A percentile compares a stretch with the other conserved stretches of the same genome.
phyloP scores from a whole-genome alignment of 1,140 invertebrate genomes.

The Wiebesia pumilae region DNA sequence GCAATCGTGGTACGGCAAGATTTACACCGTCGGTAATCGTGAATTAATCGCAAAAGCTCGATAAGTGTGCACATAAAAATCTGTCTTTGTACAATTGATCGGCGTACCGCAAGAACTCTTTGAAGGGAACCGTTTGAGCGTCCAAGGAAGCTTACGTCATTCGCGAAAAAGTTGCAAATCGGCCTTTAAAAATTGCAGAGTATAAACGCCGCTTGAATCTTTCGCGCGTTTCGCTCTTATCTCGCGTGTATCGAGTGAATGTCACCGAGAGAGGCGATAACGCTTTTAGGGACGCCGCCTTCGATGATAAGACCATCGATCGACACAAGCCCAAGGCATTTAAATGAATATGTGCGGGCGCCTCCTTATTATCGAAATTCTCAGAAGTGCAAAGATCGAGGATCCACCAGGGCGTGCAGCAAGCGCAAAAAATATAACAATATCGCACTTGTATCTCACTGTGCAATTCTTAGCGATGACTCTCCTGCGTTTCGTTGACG shows the following conservation, averaged over 20 bases:
- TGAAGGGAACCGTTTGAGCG: background rate
- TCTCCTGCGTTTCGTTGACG: constrained; percentile 1
- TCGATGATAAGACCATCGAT: constrained; percentile 44
- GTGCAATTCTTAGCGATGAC: constrained; percentile 1
- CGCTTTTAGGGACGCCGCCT: background rate
- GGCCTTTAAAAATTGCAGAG: background rate
- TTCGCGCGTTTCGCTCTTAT: constrained; percentile 29
- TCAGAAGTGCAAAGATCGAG: constrained; percentile 13
- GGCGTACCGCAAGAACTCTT: too few species aligned
- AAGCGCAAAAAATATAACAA: background rate
- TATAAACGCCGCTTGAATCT: constrained; percentile 18
- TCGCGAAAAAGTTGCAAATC: background rate
- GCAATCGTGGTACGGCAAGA: too few species aligned
- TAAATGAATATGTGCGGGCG: background rate
- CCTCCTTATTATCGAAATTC: constrained; percentile 8
- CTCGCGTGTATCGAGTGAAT: constrained; percentile 3
- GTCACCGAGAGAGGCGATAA: background rate
- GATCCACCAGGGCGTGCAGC: background rate
- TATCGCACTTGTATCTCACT: background rate
- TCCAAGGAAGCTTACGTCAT: background rate
- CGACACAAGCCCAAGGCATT: background rate
- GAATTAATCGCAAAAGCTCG: too few species aligned
- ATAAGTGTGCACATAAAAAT: too few species aligned
- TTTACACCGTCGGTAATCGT: background rate
- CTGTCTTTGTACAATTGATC: too few species aligned